phyloP scores from a whole-genome alignment of 2,113 vertebrate genomes.

The Platycercus adscitus region DNA sequence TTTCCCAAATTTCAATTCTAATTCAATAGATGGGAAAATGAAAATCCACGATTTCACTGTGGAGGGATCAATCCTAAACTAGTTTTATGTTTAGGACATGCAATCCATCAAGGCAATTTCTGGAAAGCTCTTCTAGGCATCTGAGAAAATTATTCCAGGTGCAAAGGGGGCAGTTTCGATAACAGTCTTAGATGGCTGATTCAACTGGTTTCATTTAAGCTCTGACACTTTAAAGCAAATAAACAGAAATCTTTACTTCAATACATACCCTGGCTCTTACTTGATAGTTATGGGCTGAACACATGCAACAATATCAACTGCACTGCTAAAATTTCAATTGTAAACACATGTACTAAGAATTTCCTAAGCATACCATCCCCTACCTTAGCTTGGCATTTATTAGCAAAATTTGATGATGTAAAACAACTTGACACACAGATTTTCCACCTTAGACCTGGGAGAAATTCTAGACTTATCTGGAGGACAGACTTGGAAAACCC shows the following conservation, averaged over 20 bases:
- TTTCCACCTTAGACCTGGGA: neutral
- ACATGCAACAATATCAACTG: neutral
- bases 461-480: neutral
- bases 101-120: neutral
- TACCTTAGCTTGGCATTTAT: neutral
- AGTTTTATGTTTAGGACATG: neutral
- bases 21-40: neutral
- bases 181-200: neutral
- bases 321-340: neutral
- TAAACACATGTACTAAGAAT: neutral
- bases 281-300: neutral
- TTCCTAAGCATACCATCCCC: neutral
- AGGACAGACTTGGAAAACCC: neutral
- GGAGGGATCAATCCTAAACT: neutral
- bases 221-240: neutral
- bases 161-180: neutral
- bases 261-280: neutral
- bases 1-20: neutral
- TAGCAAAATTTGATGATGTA: neutral
- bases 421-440: neutral
- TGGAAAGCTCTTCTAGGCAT: neutral
- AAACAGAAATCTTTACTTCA: neutral
- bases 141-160: neutral
- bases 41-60: neutral
- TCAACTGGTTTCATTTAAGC: neutral